Conservation (phyloP, 2,797 vertebrate species). For the Gephyroberyx darwinii region DNA sequence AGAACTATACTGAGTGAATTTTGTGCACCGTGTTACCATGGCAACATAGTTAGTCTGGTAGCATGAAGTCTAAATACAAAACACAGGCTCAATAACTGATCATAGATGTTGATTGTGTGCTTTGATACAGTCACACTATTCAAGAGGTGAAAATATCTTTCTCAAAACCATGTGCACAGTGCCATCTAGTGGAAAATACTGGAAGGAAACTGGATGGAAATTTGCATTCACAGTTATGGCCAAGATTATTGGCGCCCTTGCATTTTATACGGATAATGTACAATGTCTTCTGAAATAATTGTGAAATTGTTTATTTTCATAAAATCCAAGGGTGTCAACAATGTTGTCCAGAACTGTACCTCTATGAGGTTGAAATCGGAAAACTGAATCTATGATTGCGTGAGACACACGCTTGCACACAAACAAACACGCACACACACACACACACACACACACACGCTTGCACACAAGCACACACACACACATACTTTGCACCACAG, state of each 20-base stretch:
- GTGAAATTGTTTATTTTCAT: too few species aligned
- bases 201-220: neutral
- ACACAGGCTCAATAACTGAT: conserved; percentile 62
- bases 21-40: conserved; percentile 35
- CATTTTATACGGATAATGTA: too few species aligned
- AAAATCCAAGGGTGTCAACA: too few species aligned
- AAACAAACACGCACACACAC: neutral
- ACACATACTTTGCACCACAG: neutral
- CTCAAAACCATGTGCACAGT: conserved; percentile 66
- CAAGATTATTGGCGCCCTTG: too few species aligned
- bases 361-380: neutral
- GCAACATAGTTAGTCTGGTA: conserved; percentile 41
- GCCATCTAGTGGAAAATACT: conserved; percentile 72
- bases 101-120: conserved; percentile 46
- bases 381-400: neutral
- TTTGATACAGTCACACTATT: conserved; percentile 40
- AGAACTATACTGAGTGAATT: conserved; percentile 32
- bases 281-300: too few species aligned
- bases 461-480: neutral
- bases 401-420: neutral
- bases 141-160: neutral
- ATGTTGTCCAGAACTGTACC: too few species aligned
- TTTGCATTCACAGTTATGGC: neutral
- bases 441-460: neutral
- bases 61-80: conserved; percentile 59